phyloP scores from a whole-genome alignment of 2,888 invertebrate species.

The Caenorhabditis afra region DNA sequence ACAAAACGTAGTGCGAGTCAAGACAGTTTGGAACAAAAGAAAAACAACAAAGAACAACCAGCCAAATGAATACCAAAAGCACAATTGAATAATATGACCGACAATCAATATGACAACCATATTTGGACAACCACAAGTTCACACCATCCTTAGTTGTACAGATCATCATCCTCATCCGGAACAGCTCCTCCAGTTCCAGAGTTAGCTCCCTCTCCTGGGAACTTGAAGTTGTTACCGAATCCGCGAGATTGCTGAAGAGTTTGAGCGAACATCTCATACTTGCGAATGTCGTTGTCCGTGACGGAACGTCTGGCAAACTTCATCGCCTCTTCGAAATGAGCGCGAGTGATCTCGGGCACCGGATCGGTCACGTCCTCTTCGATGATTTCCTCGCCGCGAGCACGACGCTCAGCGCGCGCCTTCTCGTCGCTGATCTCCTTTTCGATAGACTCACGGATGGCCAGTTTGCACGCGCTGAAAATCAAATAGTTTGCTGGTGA shows the following conservation, averaged over 20 bases:
- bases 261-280: conserved; percentile 99
- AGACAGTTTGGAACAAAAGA: too few species aligned
- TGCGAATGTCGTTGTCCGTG: conserved; percentile 98
- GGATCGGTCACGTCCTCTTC: conserved; percentile 86
- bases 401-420: conserved; percentile 86
- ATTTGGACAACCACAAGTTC: too few species aligned
- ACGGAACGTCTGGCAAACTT: conserved; percentile 87
- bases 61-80: too few species aligned
- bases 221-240: conserved; percentile 94
- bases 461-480: conserved; percentile 91
- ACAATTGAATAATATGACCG: too few species aligned
- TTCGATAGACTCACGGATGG: conserved; percentile 98
- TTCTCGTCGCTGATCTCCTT: conserved; percentile 93
- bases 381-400: conserved; percentile 84
- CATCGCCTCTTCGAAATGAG: conserved; percentile 88
- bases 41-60: too few species aligned
- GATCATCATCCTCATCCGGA: background rate
- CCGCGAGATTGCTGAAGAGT: conserved; percentile 99
- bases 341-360: conserved; percentile 86
- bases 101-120: too few species aligned
- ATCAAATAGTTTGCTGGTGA: background rate
- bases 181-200: background rate
- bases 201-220: conserved; percentile 64
- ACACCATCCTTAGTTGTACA: conserved; percentile 4
- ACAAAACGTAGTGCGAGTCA: too few species aligned